Evolutionary conservation across 2,888 invertebrate species (phyloP).

Genomic region (Temnothorax rugatulus): DNA sequence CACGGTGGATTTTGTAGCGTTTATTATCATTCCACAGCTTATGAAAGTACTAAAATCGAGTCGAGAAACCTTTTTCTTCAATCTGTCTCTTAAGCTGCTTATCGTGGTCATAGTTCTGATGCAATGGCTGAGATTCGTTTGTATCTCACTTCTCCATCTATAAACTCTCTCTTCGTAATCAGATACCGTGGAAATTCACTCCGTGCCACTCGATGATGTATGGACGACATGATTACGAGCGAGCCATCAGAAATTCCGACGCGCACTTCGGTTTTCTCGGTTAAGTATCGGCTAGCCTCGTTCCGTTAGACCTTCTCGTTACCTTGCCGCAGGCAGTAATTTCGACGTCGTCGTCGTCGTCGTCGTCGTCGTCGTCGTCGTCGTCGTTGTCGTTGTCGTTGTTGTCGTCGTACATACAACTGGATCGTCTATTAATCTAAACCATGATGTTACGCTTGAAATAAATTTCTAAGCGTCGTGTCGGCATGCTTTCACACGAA

Average conservation of each 20-base stretch:
- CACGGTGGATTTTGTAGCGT: background rate
- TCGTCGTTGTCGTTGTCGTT: conserved; percentile 41
- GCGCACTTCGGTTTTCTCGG: conserved; percentile 45
- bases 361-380: conserved; percentile 11
- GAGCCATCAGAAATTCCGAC: conserved; percentile 36
- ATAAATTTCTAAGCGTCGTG: conserved; percentile 79
- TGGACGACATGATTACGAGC: conserved; percentile 34
- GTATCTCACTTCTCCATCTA: background rate
- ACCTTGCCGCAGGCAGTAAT: conserved; percentile 80
- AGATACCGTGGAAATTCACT: conserved; percentile 25
- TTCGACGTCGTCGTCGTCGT: conserved; percentile 62
- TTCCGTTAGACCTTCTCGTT: conserved; percentile 74
- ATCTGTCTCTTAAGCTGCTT: background rate
- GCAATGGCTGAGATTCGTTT: background rate
- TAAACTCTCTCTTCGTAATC: conserved; percentile 27
- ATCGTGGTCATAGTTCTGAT: background rate
- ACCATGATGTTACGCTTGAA: conserved; percentile 82
- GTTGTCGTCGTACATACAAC: conserved; percentile 62
- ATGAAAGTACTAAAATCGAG: conserved; percentile 28
- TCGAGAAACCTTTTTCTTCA: background rate
- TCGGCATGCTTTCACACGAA: conserved; percentile 67
- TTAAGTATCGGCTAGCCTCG: conserved; percentile 26
- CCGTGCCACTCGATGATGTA: background rate
- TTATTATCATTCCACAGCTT: background rate
- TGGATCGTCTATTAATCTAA: conserved; percentile 78